Evolutionary conservation across 2,888 invertebrate species (phyloP).

Genomic region (Leucophora obtusa): DNA sequence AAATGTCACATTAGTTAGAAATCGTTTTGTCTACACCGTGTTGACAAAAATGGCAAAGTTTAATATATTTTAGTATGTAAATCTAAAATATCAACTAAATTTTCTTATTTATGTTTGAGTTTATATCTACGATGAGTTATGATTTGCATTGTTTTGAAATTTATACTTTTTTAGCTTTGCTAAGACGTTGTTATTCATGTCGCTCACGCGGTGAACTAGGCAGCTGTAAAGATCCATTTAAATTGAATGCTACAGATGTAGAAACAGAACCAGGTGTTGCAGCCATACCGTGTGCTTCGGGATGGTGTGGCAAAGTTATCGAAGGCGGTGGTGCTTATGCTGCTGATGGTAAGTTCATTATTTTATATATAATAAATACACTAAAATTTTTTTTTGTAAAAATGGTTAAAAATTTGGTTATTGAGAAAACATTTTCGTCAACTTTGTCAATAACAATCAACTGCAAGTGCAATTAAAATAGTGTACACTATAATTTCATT

Average conservation of each 20-base stretch:
- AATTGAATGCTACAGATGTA: constrained; percentile 87
- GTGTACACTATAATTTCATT: too few relatives aligned
- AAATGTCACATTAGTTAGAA: constrained; percentile 23
- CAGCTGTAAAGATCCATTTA: constrained; percentile 92
- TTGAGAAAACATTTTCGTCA: too few relatives aligned
- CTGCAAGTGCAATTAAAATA: too few relatives aligned
- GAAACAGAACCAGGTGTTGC: constrained; percentile 86
- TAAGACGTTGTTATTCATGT: constrained; percentile 89
- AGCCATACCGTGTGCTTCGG: constrained; percentile 90
- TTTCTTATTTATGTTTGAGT: constrained; percentile 24
- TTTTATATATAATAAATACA: too few relatives aligned
- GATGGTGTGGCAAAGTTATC: constrained; percentile 95
- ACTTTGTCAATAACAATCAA: too few relatives aligned
- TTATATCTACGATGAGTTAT: constrained; percentile 20
- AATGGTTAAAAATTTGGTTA: too few relatives aligned
- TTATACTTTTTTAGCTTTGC: constrained; percentile 80
- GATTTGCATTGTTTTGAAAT: constrained; percentile 59
- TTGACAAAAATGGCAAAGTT: constrained; percentile 48
- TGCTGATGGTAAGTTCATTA: constrained; percentile 84
- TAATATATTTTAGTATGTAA: constrained; percentile 8
- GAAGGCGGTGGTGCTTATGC: constrained; percentile 88
- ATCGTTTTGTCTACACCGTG: neutral
- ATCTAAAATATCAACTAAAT: constrained; percentile 16
- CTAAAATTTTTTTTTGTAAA: too few relatives aligned
- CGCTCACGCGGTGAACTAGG: constrained; percentile 92